Percentiles rank a stretch among this genome's conserved stretches.
Conservation (phyloP, 1,140 invertebrate genomes). For the Varroa destructor region DNA sequence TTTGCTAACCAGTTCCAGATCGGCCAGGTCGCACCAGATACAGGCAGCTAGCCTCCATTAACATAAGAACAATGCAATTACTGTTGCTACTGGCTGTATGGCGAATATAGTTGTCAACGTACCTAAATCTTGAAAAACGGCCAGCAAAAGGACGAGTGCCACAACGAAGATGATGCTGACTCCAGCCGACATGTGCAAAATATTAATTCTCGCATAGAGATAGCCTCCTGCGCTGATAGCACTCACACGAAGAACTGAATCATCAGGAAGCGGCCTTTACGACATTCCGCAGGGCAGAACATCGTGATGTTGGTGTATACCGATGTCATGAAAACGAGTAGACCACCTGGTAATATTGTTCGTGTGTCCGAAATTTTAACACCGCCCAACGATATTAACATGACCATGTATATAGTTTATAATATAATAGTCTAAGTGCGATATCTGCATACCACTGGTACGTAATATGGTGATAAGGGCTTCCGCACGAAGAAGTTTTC, state of each 20-base stretch:
- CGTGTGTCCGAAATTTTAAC: no score
- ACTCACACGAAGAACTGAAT: conserved; percentile 5
- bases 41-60: no score
- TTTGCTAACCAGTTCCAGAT: no score
- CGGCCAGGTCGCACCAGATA: no score
- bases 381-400: no score
- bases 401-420: no score
- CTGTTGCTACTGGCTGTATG: no score
- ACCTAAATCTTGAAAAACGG: neutral
- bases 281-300: neutral
- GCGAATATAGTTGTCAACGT: neutral
- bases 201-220: neutral
- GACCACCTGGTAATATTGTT: neutral
- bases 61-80: no score
- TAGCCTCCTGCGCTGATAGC: neutral
- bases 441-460: no score
- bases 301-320: neutral
- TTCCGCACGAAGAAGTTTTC: no score
- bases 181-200: neutral
- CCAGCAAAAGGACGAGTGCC: neutral
- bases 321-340: conserved; percentile 1
- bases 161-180: neutral
- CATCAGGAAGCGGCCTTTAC: conserved; percentile 12
- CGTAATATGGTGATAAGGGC: no score
- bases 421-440: no score